Evolutionary conservation across 2,888 invertebrate genomes (phyloP), one percentile per base, ranked within the genome.

Genomic region (Drosophila pegasa): DNA sequence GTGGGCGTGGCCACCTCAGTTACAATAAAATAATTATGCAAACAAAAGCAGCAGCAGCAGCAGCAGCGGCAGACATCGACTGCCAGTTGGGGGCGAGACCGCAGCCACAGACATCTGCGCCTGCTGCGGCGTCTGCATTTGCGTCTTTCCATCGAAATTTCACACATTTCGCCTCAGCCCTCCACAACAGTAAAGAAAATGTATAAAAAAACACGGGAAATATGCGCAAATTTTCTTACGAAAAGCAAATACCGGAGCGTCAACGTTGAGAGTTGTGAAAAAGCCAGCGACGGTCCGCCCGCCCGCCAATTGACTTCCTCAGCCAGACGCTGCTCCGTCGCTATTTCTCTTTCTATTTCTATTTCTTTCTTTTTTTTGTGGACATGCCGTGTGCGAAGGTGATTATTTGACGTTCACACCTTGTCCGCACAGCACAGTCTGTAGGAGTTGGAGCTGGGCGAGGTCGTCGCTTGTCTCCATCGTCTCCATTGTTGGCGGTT

Each of bases 381-480:
- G 63, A 62, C 73, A 72, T 86, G 76, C 76, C 83, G 80, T 80
- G 87, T 71, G 75, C 73, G 56, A 66, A 80, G 81, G 84, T 82
- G 84, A 85, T 87, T 87, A 87, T 85, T 85, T 87, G 87, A 87
- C 80, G 82, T 85, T 87, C 87, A 84, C 87, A 85, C 87, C 84
- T 85, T 81, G 84, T 85, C 74, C 80, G 62, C 48, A n/a, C n/a
- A n/a, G n/a, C n/a, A n/a, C 70, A 62, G 71, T 37, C 52, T 43
- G 29, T 55, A 60, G 73, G 62, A 68, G 45, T 57, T 55, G 37
- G 37, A 45, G 62, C 66, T 72, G 70, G 75, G 73, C 71, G 82
- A 75, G 73, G 79, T 73, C 71, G 79, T 76, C 65, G 57, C 52
- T 48, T 48, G 62, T 50, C 52, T 52, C 33, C n/a, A 14, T 10